Evolutionary conservation across 2,797 vertebrate species (phyloP).

Genomic region (Philypnodon macrostomus): DNA sequence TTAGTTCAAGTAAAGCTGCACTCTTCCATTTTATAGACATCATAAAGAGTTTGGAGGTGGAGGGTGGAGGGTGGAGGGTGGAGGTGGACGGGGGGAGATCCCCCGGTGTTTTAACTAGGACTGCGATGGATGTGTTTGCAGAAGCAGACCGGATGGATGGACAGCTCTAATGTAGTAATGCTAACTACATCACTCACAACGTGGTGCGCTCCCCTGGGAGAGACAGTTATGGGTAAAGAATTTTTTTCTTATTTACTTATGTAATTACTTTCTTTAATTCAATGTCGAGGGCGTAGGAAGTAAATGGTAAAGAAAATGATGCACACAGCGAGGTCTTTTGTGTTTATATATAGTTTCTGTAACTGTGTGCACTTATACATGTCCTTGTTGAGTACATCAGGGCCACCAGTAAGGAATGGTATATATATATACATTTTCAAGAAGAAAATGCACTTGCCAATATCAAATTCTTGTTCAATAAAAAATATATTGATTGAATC

Average conservation of each 20-base stretch:
- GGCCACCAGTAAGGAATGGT: neutral
- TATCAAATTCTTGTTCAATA: too few species aligned
- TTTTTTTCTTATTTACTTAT: slow-evolving; percentile 6
- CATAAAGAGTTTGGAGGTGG: slow-evolving; percentile 82
- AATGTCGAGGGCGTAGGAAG: too few species aligned
- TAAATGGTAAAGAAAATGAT: neutral
- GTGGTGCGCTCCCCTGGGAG: slow-evolving; percentile 43
- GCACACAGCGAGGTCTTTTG: neutral
- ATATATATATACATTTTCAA: neutral
- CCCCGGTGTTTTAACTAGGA: slow-evolving; percentile 74
- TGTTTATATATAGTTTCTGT: too few species aligned
- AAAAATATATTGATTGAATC: too few species aligned
- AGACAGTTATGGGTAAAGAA: slow-evolving; percentile 47
- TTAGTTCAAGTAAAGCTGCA: slow-evolving; percentile 91
- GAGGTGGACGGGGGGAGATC: slow-evolving; percentile 62
- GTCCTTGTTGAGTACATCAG: too few species aligned
- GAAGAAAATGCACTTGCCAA: neutral
- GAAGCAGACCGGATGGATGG: slow-evolving; percentile 70
- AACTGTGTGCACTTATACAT: too few species aligned
- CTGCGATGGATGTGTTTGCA: slow-evolving; percentile 72
- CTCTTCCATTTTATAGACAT: slow-evolving; percentile 91
- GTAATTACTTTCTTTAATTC: too few species aligned
- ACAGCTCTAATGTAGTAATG: slow-evolving; percentile 68
- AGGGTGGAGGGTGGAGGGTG: slow-evolving; percentile 57
- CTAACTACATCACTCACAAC: slow-evolving; percentile 68